Percentiles rank a stretch among this genome's conserved stretches.
phyloP scores from a whole-genome alignment of 1,140 invertebrate species.

The Drosophila pallidifrons region DNA sequence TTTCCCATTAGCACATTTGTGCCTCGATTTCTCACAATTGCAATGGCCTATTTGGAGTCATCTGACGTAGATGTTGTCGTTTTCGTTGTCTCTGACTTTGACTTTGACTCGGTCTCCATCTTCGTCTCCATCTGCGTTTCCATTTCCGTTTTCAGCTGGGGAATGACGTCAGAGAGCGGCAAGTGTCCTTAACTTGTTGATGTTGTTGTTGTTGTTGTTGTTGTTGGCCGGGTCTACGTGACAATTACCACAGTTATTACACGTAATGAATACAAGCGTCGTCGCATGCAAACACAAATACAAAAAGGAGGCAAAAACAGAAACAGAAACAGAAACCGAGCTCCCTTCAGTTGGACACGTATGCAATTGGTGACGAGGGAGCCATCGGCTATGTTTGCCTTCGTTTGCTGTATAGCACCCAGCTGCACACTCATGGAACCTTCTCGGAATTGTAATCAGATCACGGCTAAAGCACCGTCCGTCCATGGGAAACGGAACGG shows the following conservation, averaged over 20 bases:
- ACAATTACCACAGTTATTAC: constrained; percentile 64
- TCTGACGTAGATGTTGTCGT: not conserved
- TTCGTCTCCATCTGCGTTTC: not conserved
- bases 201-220: constrained; percentile 17
- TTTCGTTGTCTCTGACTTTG: not conserved
- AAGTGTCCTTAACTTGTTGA: constrained; percentile 39
- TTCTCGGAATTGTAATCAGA: constrained; percentile 63
- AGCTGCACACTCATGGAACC: constrained; percentile 33
- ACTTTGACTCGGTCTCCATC: not conserved
- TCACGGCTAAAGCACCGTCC: constrained; percentile 40
- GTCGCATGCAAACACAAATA: constrained; percentile 27
- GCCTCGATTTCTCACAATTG: constrained; percentile 34
- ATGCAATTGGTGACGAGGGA: constrained; percentile 33
- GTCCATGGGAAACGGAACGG: not conserved
- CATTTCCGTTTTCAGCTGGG: not conserved
- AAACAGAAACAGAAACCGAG: too few species aligned
- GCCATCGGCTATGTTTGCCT: constrained; percentile 6
- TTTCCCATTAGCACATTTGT: constrained; percentile 25
- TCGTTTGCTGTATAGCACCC: constrained; percentile 2
- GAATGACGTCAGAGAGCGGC: constrained; percentile 15
- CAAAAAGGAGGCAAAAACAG: not conserved
- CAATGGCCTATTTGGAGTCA: constrained; percentile 19
- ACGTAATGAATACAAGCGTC: constrained; percentile 54
- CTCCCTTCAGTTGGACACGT: constrained; percentile 1
- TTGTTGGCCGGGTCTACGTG: constrained; percentile 52